Conservation (phyloP, 92 coral and sea anemone genomes). For the Diadumene lineata region DNA sequence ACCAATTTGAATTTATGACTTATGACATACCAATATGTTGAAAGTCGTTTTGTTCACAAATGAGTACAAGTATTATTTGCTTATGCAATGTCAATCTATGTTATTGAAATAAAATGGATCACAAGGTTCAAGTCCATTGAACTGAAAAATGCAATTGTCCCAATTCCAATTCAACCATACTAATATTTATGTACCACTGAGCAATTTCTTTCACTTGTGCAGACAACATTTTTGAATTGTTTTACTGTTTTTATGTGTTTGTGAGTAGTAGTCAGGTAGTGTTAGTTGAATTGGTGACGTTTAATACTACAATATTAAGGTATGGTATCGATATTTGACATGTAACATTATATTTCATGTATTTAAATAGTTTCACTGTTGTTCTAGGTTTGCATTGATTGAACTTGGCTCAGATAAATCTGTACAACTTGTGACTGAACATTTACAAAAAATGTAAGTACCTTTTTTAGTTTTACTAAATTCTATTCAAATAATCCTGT, state of each 20-base stretch:
- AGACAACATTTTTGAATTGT: neutral
- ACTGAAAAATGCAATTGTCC: too few species aligned
- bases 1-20: too few species aligned
- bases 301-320: neutral
- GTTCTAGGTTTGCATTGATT: slow-evolving; percentile 86
- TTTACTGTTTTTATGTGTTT: neutral
- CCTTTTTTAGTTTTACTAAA: too few species aligned
- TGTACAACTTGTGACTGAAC: slow-evolving; percentile 80
- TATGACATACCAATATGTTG: too few species aligned
- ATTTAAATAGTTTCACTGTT: too few species aligned
- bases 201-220: neutral
- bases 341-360: neutral
- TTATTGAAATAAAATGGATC: too few species aligned
- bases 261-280: neutral
- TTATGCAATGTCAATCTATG: too few species aligned
- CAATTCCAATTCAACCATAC: neutral
- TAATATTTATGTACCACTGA: neutral
- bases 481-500: too few species aligned
- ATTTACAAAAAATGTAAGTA: slow-evolving; percentile 88
- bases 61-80: too few species aligned
- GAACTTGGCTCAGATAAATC: slow-evolving; percentile 96
- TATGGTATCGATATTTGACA: neutral
- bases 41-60: too few species aligned
- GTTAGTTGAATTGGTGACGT: neutral
- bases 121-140: too few species aligned